Evolutionary conservation across 2,888 invertebrate genomes (phyloP), one percentile per base, ranked within the genome.

Genomic region (Apodemia zela): DNA sequence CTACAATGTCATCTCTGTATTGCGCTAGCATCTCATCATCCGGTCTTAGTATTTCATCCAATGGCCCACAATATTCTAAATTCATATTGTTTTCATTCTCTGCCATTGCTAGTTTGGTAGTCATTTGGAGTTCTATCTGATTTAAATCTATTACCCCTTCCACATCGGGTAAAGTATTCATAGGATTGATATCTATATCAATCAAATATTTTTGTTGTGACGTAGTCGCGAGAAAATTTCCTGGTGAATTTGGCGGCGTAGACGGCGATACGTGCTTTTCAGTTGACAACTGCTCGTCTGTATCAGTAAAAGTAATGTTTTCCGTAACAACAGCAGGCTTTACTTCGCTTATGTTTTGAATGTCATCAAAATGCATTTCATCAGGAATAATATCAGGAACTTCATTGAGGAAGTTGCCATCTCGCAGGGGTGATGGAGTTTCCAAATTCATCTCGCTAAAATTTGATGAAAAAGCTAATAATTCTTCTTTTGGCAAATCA

Each of bases 71-170:
- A 66, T 92, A 87, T 69, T 93, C 92, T 18, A 92, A 87, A 67
- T 92, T 92, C 73, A 92, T 71, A 69, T 93, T 92, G 65, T 92
- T 92, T 69, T 93, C 92, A 65, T 92, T 92, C 69, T 92, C 92
- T 0, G 92, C 92, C 80, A 92, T 92, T 0, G 92, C 92, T 57
- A 92, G 66, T 66, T 91, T 92, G 0, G 86, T 80, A 2, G 89
- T 90, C n/a, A 92, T 85, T 66, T 91, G 87, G 59, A 90, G 74
- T 64, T 91, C 90, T 65, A 89, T 89, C 68, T 89, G 89, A 67
- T 87, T 87, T 35, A 89, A 72, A 67, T 89, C 87, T 29, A 88
- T 82, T 60, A 80, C 80, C 62, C 84, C 81, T 29, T 66, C 67
- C 11, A 64, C 29, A 13, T 67, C 67, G 2, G 67, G 58, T 17